Evolutionary conservation across 2,888 invertebrate genomes (phyloP), one percentile per base, ranked within the genome.

Genomic region (Cryptus viduatorius): DNA sequence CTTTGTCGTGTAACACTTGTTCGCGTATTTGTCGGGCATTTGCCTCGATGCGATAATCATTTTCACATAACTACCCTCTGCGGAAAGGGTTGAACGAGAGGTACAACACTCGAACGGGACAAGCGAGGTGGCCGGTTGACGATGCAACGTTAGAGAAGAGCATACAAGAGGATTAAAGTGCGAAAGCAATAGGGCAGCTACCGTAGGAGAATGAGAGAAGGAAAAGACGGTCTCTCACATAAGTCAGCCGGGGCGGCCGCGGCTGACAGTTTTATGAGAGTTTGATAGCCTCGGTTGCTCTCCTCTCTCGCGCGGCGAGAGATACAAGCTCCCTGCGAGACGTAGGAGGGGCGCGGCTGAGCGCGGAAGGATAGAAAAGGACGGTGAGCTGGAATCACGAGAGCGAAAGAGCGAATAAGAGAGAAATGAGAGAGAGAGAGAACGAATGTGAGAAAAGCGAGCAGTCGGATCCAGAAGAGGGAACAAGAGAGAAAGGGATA

Each of bases 241-340:
- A 93, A 93, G 92, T 93, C 93, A 93, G 90, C 86, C 88, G 88
- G 89, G 90, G 90, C 91, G 92, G 91, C 86, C 90, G 90, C 88
- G 91, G 91, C 90, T 93, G 93, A 93, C 93, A 93, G 93, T 93
- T 93, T 93, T 93, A 93, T 93, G 93, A 93, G 93, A 93, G 93
- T 93, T 93, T 93, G 93, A 93, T 93, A 93, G 93, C 92, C 92
- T 90, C 89, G 89, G 90, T 88, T 87, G 86, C 87, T 89, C 88
- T 88, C 89, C 87, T 86, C 84, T 86, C 83, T 82, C 80, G 83
- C 85, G 79, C 82, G 78, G 67, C 68, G 78, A 82, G 80, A 81
- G 83, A 83, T 83, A 83, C 81, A 81, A 73, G 77, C 72, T 76
- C 71, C 79, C 64, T 67, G 82, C 46, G 83, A 83, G 81, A 82